These are phyloP conservation scores for Manacus vitellinus DNA, from an alignment of 2,113 vertebrate species.

Conservation along the genomic window DNA sequence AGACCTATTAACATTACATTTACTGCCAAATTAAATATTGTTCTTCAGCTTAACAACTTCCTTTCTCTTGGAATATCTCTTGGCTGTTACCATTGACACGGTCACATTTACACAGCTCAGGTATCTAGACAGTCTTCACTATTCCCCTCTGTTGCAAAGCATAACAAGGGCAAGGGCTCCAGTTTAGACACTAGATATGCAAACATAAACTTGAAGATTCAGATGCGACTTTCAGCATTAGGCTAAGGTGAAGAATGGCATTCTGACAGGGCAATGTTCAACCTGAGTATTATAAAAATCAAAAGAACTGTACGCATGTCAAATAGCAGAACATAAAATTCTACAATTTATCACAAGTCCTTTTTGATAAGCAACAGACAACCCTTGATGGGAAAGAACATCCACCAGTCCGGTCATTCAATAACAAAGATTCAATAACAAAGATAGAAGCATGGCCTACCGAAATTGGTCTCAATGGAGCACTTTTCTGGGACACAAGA, in stretches of 20 bases:
- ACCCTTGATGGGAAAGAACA: neutral
- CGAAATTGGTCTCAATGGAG: neutral
- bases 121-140: neutral
- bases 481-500: neutral
- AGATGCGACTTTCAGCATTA: neutral
- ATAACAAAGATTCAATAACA: neutral
- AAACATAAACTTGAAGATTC: neutral
- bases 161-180: neutral
- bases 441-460: neutral
- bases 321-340: neutral
- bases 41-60: neutral
- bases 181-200: neutral
- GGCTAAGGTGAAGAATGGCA: neutral
- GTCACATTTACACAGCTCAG: neutral
- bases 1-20: neutral
- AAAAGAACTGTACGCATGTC: neutral
- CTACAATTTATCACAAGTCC: neutral
- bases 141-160: neutral
- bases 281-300: neutral
- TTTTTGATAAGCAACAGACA: neutral
- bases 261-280: neutral
- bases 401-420: neutral
- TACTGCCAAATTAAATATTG: neutral
- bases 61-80: neutral
- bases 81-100: fast-evolving